Conservation (phyloP, 2,113 vertebrate species). For the Tautogolabrus adspersus region DNA sequence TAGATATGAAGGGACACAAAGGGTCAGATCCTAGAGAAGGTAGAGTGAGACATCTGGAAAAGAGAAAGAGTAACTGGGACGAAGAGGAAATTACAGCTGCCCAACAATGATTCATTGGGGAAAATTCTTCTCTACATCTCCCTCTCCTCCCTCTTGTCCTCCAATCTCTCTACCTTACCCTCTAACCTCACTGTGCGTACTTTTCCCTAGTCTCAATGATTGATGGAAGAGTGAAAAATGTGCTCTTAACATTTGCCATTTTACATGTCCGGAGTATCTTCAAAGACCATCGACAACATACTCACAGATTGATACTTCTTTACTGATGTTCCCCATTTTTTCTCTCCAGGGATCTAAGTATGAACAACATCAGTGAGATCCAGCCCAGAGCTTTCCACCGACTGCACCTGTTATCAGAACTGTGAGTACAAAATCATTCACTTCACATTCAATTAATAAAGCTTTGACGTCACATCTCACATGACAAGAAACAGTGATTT, state of each 20-base stretch:
- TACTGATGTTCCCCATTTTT: slow-evolving; percentile 24
- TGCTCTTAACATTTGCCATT: slow-evolving; percentile 38
- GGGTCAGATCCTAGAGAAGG: slow-evolving; percentile 73
- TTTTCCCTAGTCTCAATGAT: slow-evolving; percentile 47
- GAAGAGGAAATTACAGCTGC: slow-evolving; percentile 83
- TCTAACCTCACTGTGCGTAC: slow-evolving; percentile 50
- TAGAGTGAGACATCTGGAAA: slow-evolving; percentile 81
- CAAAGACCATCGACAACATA: slow-evolving; percentile 32
- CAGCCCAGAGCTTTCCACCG: slow-evolving; percentile 86
- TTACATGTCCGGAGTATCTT: slow-evolving; percentile 22
- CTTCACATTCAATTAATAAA: slow-evolving; percentile 40
- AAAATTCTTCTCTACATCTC: slow-evolving; percentile 75
- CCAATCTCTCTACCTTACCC: slow-evolving; percentile 64
- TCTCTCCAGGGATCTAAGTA: slow-evolving; percentile 91
- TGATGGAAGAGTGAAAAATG: slow-evolving; percentile 56
- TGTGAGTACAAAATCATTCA: slow-evolving; percentile 88
- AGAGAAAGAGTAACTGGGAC: slow-evolving; percentile 72
- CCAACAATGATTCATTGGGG: slow-evolving; percentile 82
- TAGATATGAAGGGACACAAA: slow-evolving; percentile 61
- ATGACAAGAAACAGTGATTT: slow-evolving; percentile 57
- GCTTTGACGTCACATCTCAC: slow-evolving; percentile 43
- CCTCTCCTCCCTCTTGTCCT: slow-evolving; percentile 60
- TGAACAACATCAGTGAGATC: slow-evolving; percentile 96
- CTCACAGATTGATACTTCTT: slow-evolving; percentile 48
- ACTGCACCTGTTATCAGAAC: slow-evolving; percentile 93